Base-by-base conservation (phyloP, 2,797 vertebrate genomes). In the Gymnothorax reevesii region DNA sequence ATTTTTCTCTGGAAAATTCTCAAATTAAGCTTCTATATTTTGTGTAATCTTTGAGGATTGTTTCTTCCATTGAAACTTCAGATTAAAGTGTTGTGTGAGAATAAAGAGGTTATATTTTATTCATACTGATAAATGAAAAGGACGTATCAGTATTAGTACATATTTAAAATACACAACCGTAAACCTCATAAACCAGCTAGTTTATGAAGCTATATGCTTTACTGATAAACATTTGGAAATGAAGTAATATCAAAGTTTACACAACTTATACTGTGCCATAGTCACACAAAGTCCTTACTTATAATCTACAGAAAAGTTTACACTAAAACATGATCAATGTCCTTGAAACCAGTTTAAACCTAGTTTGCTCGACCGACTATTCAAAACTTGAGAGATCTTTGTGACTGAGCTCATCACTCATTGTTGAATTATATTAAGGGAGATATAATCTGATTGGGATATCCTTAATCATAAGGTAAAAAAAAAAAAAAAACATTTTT, bases 371-470 rank as follows among this genome's bases (percentile, higher is more conserved):
- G 52, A 79, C 75, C 1, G 75, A 10, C 9, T 80, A 55, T 54
- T 10, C 20, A 22, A 80, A n/a, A 33, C 20, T 54, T 3, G 52
- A 80, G 77, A 22, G 20, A 10, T 80, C 49, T 22, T n/a, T 52
- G 20, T 55, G 9, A 80, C 20, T 9, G 49, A 80, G 22, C 20
- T 55, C 17, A 54, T 54, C 75, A 52, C 20, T 77, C 85, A 33
- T 85, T 85, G 27, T 87, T 92, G 90, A 92, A 91, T 92, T 86
- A 90, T 87, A 80, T 9, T 55, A 55, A 7, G 55, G 22, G 77
- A 80, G 77, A 9, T 22, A 7, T 80, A 55, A 80, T 20, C 49
- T 22, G 2, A 55, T 80, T 22, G 25, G 52, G 10, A 55, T 33
- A 55, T 80, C 52, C 20, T 20, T 33, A 27, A 42, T 12, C 69